A percentile compares a stretch with the other conserved stretches of the same genome.
phyloP scores from a whole-genome alignment of 2,113 vertebrate genomes.

The Ancistrus triradiatus region DNA sequence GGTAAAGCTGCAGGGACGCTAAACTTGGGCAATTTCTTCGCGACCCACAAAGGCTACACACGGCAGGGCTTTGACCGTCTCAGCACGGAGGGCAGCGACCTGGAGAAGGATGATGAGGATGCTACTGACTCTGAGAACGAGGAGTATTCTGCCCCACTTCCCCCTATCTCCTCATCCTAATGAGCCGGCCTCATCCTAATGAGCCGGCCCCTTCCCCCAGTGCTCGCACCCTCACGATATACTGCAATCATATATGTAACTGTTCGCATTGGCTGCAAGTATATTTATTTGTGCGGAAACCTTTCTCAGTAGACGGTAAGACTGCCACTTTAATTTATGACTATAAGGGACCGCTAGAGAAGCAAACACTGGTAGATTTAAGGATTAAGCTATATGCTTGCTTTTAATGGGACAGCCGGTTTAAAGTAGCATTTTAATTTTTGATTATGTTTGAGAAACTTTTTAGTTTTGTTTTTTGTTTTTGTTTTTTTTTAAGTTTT shows the following conservation, averaged over 20 bases:
- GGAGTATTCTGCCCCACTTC: slow-evolving; percentile 79
- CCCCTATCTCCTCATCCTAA: slow-evolving; percentile 60
- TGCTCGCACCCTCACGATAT: slow-evolving; percentile 74
- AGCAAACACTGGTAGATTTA: slow-evolving; percentile 43
- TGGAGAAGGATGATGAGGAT: slow-evolving; percentile 88
- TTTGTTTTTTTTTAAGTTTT: slow-evolving; percentile 36
- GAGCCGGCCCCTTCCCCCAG: slow-evolving; percentile 50
- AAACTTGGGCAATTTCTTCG: slow-evolving; percentile 95
- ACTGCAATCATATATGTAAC: slow-evolving; percentile 80
- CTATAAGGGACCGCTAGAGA: slow-evolving; percentile 42
- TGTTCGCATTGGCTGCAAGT: slow-evolving; percentile 79
- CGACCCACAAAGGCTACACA: slow-evolving; percentile 86
- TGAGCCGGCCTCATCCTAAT: neutral
- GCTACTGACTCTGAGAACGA: slow-evolving; percentile 88
- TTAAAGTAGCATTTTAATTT: slow-evolving; percentile 37
- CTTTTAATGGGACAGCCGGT: slow-evolving; percentile 23
- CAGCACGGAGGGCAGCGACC: slow-evolving; percentile 93
- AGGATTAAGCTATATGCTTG: slow-evolving; percentile 17
- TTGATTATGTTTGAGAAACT: slow-evolving; percentile 10
- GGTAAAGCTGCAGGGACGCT: slow-evolving; percentile 82
- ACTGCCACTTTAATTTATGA: slow-evolving; percentile 50
- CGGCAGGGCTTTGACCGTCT: slow-evolving; percentile 93
- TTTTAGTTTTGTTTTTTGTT: slow-evolving; percentile 39
- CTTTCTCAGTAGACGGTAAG: slow-evolving; percentile 56
- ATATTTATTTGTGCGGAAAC: slow-evolving; percentile 63